Percentiles rank a stretch among this genome's conserved stretches.
Conservation (phyloP, 2,113 vertebrate genomes). For the Machaerirhynchus nigripectus region DNA sequence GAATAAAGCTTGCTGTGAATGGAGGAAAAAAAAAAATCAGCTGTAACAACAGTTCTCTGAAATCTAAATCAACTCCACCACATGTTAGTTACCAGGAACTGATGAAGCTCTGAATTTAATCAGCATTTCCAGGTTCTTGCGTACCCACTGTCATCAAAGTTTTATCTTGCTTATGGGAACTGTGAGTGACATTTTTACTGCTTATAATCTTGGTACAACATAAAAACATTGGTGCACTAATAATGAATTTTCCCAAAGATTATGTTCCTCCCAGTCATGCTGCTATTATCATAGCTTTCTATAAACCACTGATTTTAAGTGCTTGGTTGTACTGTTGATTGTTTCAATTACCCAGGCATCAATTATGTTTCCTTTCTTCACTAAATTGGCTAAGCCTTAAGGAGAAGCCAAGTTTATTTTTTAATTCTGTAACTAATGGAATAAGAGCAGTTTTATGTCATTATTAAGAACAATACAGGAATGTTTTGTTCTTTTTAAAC, state of each 20-base stretch:
- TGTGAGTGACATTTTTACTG: not conserved
- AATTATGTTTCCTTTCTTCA: not conserved
- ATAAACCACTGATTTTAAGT: not conserved
- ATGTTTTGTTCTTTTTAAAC: not conserved
- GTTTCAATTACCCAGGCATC: not conserved
- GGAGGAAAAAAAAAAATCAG: not conserved
- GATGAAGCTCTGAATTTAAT: not conserved
- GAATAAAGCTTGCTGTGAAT: not conserved
- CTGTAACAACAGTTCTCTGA: not conserved
- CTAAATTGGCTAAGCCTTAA: not conserved
- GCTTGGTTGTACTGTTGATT: not conserved
- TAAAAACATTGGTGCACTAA: not conserved
- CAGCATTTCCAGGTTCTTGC: not conserved
- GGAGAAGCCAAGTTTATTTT: not conserved
- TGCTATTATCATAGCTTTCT: not conserved
- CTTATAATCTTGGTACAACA: not conserved
- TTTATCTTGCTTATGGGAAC: not conserved
- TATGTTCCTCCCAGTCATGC: not conserved
- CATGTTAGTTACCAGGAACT: constrained; percentile 4
- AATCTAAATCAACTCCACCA: not conserved
- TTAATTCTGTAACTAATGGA: not conserved
- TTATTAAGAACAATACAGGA: not conserved
- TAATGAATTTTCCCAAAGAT: not conserved
- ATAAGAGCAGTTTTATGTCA: not conserved
- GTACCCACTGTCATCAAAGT: not conserved